Conservation (phyloP, 2,888 invertebrate genomes). For the Eristalinus aeneus region DNA sequence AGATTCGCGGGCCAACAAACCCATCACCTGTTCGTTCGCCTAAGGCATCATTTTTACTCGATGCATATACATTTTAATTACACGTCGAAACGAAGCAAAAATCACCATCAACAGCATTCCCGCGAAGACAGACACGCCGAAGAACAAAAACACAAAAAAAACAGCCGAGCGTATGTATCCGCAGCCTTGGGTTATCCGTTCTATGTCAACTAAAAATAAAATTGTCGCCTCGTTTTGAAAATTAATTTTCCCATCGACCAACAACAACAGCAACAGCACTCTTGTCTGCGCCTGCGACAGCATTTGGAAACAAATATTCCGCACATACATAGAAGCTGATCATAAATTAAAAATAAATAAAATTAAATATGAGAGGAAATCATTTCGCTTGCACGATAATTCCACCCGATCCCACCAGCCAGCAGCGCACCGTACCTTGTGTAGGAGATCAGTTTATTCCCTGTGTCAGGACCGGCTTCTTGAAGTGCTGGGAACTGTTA, state of each 20-base stretch:
- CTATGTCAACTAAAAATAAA: constrained; percentile 68
- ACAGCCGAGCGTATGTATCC: background rate
- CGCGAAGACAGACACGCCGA: background rate
- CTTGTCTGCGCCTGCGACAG: constrained; percentile 1
- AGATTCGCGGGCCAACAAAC: background rate
- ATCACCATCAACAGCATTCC: constrained; percentile 42
- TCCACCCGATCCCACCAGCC: background rate
- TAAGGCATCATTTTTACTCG: constrained; percentile 19
- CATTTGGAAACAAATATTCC: constrained; percentile 6
- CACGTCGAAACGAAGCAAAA: constrained; percentile 31
- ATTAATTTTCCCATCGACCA: constrained; percentile 24
- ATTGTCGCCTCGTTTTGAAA: constrained; percentile 54
- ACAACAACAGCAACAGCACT: constrained; percentile 11
- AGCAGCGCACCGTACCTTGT: constrained; percentile 43
- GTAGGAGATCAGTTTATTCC: constrained; percentile 41
- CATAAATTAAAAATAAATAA: constrained; percentile 47
- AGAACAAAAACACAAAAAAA: constrained; percentile 19
- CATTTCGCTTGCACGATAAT: background rate
- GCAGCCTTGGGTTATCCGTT: constrained; percentile 65
- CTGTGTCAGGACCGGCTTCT: constrained; percentile 46
- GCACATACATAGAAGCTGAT: background rate
- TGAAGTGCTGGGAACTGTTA: constrained; percentile 31
- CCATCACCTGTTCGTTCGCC: constrained; percentile 46
- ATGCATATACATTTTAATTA: constrained; percentile 63
- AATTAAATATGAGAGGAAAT: constrained; percentile 20